These are phyloP conservation scores for Cantharis rustica DNA, from an alignment of 2,888 invertebrate genomes.

Conservation along the genomic window DNA sequence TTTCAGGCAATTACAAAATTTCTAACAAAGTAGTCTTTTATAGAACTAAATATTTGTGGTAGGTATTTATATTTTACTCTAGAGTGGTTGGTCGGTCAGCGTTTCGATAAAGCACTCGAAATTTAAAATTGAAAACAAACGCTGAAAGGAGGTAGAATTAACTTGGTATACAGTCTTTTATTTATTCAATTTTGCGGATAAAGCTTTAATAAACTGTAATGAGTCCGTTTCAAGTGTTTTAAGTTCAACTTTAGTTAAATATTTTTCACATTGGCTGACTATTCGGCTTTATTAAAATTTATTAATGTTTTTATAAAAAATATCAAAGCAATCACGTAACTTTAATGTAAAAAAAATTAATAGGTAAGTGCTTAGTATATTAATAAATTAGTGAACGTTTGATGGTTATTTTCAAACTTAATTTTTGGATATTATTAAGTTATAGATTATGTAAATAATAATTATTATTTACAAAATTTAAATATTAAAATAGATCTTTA, in stretches of 20 bases:
- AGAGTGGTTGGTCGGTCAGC: conserved; percentile 22
- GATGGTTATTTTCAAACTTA: not conserved
- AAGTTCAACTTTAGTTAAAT: not conserved
- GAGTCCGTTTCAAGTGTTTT: conserved; percentile 9
- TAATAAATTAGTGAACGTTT: not conserved
- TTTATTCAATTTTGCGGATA: conserved; percentile 31
- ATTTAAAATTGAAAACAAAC: conserved; percentile 36
- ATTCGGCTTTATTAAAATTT: not conserved
- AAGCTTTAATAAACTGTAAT: conserved; percentile 25
- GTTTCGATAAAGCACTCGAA: conserved; percentile 29
- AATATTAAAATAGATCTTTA: not conserved
- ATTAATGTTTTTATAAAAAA: not conserved
- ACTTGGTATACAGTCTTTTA: conserved; percentile 40
- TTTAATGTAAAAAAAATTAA: not conserved
- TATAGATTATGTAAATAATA: not conserved
- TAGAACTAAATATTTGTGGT: conserved; percentile 19
- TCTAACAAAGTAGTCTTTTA: conserved; percentile 17
- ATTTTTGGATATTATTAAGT: no score
- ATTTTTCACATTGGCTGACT: not conserved
- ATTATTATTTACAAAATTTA: not conserved
- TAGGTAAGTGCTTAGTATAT: not conserved
- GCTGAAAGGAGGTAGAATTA: conserved; percentile 34
- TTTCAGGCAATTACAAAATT: conserved; percentile 3
- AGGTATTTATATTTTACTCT: conserved; percentile 13
- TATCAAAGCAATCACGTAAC: not conserved